Evolutionary conservation across 2,888 invertebrate species (phyloP), one percentile per base, ranked within the genome.

Genomic region (Xestia ashworthii): DNA sequence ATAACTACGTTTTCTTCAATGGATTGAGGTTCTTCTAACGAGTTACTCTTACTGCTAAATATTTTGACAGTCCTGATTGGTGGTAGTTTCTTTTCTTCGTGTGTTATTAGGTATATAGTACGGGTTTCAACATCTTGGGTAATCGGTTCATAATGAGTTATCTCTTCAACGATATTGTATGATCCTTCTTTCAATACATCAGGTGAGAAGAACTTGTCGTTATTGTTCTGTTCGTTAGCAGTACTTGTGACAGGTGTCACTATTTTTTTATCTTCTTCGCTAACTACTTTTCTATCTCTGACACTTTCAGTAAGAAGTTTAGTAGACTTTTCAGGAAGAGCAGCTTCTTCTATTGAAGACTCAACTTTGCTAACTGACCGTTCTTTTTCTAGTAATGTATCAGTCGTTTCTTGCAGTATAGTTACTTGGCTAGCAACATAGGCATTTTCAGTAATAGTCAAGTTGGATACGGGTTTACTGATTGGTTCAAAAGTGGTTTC

Each of bases 31-130:
- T 94, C 94, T 85, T 95, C 95, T 78, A 94, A 87, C 9, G 94
- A 97, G 96, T 95, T 98, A 95, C 97, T 98, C 96, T 97, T 98
- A 97, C 94, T 98, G 90, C 93, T 97, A 95, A 94, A 98, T 44
- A 96, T 92, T 93, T 96, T 96, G 0, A 96, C 95, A 41, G 96
- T 96, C 82, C 96, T 96, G 66, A 98, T 97, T 19, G 98, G 98
- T 80, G 97, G 97, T 90, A 97, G 94, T 93, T 97, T 97, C 86
- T 97, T 97, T 94, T 98, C 98, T 93, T 98, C 98, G 80, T 98
- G 98, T 9, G 98, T 98, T 84, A 98, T 98, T 65, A 98, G 93
- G 77, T 98, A 97, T 87, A 98, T 97, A 73, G 95, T 97, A 76
- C 94, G 94, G 32, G 97, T 97, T 90, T 95, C 94, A 55, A 90